Conservation (phyloP, 1,140 invertebrate species). For the Listronotus oregonensis region DNA sequence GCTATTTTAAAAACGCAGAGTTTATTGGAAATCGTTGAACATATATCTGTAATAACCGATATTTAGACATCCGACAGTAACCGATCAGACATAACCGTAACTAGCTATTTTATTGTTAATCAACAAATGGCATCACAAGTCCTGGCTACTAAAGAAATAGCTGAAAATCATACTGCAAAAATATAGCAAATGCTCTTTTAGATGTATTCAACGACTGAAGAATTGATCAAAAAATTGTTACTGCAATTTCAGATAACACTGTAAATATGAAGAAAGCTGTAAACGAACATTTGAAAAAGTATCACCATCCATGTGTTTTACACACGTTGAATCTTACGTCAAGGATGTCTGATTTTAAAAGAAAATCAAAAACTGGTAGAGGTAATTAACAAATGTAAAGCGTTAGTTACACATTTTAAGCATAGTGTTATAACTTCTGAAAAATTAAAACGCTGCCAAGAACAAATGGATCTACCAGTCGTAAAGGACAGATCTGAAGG, state of each 20-base stretch:
- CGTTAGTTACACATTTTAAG: conserved; percentile 45
- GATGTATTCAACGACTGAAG: conserved; percentile 1
- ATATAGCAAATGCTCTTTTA: conserved; percentile 3
- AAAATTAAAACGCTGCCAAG: conserved; percentile 29
- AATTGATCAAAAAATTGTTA: conserved; percentile 20
- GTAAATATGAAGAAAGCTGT: conserved; percentile 22
- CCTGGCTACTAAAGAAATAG: conserved; percentile 23
- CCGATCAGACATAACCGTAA: conserved; percentile 20
- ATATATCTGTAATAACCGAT: conserved; percentile 31
- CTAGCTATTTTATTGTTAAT: conserved; percentile 32
- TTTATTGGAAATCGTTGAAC: conserved; percentile 16
- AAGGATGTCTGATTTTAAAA: conserved; percentile 8
- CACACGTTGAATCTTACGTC: conserved; percentile 28
- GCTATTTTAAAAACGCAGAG: neutral
- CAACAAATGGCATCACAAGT: conserved; percentile 8
- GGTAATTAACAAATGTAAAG: conserved; percentile 10
- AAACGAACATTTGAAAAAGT: conserved; percentile 24
- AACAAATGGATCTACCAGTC: too few relatives aligned
- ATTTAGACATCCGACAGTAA: conserved; percentile 38
- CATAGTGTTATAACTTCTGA: conserved; percentile 19
- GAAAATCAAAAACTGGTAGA: too few relatives aligned
- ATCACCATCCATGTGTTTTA: conserved; percentile 6
- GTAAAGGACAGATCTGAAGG: too few relatives aligned
- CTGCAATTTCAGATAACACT: conserved; percentile 17
- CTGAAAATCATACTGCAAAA: conserved; percentile 20